phyloP scores from a whole-genome alignment of 1,140 invertebrate genomes.

The Leptopilina boulardi region DNA sequence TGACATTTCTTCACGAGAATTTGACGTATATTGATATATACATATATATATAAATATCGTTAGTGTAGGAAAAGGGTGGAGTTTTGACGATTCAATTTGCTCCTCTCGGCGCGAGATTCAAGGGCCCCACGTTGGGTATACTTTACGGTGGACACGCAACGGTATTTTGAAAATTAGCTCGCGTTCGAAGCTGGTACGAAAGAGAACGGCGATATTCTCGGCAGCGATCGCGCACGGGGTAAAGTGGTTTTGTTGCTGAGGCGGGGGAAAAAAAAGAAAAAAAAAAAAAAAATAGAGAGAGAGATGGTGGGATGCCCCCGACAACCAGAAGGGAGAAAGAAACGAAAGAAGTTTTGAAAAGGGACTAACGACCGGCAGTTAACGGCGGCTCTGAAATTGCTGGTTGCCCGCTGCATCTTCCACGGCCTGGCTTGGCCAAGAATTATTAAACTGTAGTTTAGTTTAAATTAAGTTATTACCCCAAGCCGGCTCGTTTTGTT shows the following conservation, averaged over 20 bases:
- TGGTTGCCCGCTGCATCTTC: constrained; percentile 75
- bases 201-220: constrained; percentile 46
- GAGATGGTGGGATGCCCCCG: constrained; percentile 38
- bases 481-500: constrained; percentile 69
- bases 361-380: constrained; percentile 78
- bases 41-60: no score
- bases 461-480: constrained; percentile 78
- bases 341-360: constrained; percentile 77
- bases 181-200: constrained; percentile 47
- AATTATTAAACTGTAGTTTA: constrained; percentile 78
- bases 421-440: constrained; percentile 69
- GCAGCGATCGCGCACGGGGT: constrained; percentile 39
- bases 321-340: constrained; percentile 64
- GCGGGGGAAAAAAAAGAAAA: not conserved
- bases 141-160: constrained; percentile 55
- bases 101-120: constrained; percentile 67
- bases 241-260: constrained; percentile 38
- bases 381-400: constrained; percentile 77
- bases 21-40: constrained; percentile 53
- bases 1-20: constrained; percentile 53
- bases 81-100: constrained; percentile 74
- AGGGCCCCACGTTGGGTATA: constrained; percentile 51
- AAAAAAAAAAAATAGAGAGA: constrained; percentile 12
- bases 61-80: constrained; percentile 56
- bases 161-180: constrained; percentile 54